phyloP scores from a whole-genome alignment of 2,113 vertebrate species.

The Hystrix brachyura region DNA sequence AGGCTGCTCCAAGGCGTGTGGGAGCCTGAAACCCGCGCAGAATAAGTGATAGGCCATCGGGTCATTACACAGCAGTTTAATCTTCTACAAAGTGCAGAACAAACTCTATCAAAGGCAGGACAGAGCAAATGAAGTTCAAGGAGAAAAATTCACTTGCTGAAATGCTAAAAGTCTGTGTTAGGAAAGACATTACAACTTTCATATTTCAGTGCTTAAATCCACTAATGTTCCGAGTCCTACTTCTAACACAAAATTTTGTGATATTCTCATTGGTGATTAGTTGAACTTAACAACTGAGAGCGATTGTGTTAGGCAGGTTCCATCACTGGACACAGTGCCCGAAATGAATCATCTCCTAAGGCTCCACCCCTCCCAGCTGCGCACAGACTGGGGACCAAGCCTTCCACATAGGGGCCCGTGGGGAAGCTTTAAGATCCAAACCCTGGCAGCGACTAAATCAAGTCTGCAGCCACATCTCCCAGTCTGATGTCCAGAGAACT shows the following conservation, averaged over 20 bases:
- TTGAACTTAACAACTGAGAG: conserved; percentile 41
- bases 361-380: background rate
- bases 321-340: background rate
- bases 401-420: background rate
- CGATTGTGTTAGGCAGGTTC: background rate
- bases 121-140: conserved; percentile 39
- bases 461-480: background rate
- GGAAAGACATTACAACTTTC: conserved; percentile 41
- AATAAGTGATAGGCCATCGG: background rate
- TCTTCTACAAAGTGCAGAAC: background rate
- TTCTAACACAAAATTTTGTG: conserved; percentile 6
- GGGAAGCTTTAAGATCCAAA: background rate
- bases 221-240: background rate
- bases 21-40: background rate
- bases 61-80: background rate
- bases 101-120: background rate
- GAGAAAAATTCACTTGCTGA: conserved; percentile 47
- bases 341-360: background rate
- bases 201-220: background rate
- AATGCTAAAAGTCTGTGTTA: background rate
- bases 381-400: background rate
- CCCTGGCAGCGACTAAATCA: background rate
- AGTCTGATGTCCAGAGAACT: background rate
- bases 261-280: background rate
- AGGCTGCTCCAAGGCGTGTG: background rate